These are phyloP conservation scores for Danionella cerebrum DNA, from an alignment of 2,113 vertebrate genomes.

Conservation along the genomic window DNA sequence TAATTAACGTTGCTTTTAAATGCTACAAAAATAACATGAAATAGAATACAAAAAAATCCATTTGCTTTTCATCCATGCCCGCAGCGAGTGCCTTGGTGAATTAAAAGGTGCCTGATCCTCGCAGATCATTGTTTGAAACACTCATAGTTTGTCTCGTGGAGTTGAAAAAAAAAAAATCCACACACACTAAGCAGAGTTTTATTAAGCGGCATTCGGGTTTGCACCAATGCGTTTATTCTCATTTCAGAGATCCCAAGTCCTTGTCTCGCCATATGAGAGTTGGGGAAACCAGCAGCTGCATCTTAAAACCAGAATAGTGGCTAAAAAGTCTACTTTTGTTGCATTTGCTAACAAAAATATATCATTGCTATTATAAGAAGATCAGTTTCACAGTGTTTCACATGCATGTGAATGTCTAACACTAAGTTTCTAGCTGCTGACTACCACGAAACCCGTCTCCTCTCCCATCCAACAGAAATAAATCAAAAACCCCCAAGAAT, in stretches of 20 bases:
- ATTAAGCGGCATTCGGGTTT: conserved; percentile 20
- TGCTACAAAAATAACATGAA: conserved; percentile 75
- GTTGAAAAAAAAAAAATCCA: conserved; percentile 2
- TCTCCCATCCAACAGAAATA: background rate
- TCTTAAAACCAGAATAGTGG: background rate
- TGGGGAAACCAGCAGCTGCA: background rate
- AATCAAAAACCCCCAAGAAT: conserved; percentile 6
- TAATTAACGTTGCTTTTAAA: conserved; percentile 69
- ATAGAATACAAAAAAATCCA: conserved; percentile 48
- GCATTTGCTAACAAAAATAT: conserved; percentile 33
- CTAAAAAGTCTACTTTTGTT: conserved; percentile 4
- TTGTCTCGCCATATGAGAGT: background rate
- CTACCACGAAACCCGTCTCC: conserved; percentile 10
- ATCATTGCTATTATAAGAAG: conserved; percentile 23
- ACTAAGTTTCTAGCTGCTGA: conserved; percentile 27
- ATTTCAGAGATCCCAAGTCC: background rate
- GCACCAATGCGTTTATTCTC: background rate
- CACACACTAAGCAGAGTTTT: conserved; percentile 6
- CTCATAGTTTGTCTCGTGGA: conserved; percentile 1
- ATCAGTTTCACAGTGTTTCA: conserved; percentile 42
- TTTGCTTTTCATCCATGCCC: conserved; percentile 45
- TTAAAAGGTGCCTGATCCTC: conserved; percentile 27
- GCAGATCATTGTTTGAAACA: conserved; percentile 1
- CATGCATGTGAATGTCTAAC: conserved; percentile 39
- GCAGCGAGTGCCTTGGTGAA: conserved; percentile 21